Conservation (phyloP, 2,888 invertebrate genomes). For the Latrodectus elegans region DNA sequence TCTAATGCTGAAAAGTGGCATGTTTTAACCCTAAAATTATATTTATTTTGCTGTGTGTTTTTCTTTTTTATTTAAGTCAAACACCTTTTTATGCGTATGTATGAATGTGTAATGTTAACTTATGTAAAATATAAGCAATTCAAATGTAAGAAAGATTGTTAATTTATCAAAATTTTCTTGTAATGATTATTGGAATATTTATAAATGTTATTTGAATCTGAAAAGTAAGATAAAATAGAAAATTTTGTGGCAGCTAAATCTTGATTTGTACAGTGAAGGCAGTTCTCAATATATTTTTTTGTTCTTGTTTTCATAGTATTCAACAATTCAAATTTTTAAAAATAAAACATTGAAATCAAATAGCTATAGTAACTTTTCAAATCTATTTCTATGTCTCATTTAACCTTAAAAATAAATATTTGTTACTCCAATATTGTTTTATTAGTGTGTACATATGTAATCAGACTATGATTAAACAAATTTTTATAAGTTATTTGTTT, state of each 20-base stretch:
- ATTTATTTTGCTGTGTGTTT: constrained; percentile 46
- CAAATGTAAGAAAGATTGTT: neutral
- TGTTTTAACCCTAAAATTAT: constrained; percentile 9
- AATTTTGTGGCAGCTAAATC: neutral
- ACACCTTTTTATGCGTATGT: constrained; percentile 31
- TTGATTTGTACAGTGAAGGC: neutral
- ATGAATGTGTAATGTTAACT: constrained; percentile 37
- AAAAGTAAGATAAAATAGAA: neutral
- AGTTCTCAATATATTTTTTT: too few species aligned
- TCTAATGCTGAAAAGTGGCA: constrained; percentile 44
- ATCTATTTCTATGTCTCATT: too few species aligned
- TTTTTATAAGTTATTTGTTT: constrained; percentile 4
- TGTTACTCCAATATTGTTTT: constrained; percentile 5
- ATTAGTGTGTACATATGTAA: constrained; percentile 5
- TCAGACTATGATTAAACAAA: neutral
- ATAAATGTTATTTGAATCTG: neutral
- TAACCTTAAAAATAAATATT: neutral
- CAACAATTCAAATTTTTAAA: neutral
- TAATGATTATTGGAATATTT: neutral
- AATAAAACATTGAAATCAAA: neutral
- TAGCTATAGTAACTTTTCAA: too few species aligned
- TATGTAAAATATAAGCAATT: constrained; percentile 9
- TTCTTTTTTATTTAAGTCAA: constrained; percentile 27
- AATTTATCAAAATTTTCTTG: neutral
- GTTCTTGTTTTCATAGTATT: neutral